phyloP scores from a whole-genome alignment of 35 echinoderm and acorn worm species.

The Patiria miniata region DNA sequence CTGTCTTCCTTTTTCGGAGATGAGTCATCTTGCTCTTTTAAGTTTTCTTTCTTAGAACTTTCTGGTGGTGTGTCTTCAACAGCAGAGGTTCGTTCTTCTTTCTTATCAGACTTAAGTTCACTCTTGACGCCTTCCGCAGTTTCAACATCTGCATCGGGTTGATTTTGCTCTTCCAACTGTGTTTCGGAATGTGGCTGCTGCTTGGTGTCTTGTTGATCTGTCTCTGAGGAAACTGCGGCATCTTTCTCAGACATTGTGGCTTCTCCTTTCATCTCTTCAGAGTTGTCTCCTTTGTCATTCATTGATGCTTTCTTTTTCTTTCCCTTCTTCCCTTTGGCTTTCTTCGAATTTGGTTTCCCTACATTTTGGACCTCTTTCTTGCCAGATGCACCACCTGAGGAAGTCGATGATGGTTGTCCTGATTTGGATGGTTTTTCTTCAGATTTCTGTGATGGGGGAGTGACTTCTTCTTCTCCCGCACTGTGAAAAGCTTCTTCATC shows the following conservation, averaged over 20 bases:
- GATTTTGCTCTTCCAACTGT: not conserved
- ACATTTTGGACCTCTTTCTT: not conserved
- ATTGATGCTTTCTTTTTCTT: not conserved
- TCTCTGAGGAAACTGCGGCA: not conserved
- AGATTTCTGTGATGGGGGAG: not conserved
- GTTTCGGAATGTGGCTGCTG: too few relatives aligned
- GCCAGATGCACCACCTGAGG: not conserved
- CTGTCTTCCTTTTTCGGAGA: not conserved
- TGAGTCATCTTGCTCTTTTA: not conserved
- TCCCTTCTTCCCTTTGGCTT: conserved; percentile 5
- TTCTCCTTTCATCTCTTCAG: not conserved
- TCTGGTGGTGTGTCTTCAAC: not conserved
- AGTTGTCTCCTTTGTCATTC: not conserved
- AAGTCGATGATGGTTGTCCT: not conserved
- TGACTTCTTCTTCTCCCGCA: conserved; percentile 29
- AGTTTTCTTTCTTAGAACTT: not conserved
- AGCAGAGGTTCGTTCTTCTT: not conserved
- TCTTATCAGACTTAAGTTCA: not conserved
- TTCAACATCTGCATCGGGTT: not conserved
- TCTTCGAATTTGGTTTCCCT: not conserved
- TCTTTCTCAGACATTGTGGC: not conserved
- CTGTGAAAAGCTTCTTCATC: conserved; percentile 36
- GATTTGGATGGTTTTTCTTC: not conserved
- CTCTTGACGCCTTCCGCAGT: not conserved
- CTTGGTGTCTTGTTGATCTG: not conserved